phyloP scores from a whole-genome alignment of 2,113 vertebrate species.

The Panthera uncia region DNA sequence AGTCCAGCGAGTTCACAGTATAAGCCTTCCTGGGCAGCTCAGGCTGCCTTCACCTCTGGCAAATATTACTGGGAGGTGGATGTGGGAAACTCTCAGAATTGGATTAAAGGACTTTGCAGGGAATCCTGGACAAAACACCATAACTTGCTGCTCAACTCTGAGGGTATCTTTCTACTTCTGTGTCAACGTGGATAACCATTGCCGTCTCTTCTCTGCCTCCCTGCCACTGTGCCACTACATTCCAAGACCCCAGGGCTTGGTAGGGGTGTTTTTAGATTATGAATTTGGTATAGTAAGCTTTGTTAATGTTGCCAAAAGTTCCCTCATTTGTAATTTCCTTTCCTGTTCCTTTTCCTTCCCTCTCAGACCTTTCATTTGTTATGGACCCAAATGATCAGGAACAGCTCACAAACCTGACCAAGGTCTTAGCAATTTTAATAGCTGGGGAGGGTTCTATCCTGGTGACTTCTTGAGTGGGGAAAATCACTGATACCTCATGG shows the following conservation, averaged over 20 bases:
- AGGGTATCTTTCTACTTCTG: conserved; percentile 1
- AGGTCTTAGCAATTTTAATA: neutral
- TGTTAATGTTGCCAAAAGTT: neutral
- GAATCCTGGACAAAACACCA: neutral
- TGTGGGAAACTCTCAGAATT: neutral
- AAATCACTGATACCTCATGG: neutral
- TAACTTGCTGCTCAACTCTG: neutral
- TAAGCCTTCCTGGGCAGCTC: neutral
- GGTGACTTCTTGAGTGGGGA: neutral
- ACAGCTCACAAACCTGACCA: neutral
- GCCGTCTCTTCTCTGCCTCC: neutral
- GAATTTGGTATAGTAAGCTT: neutral
- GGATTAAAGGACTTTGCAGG: neutral
- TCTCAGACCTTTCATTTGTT: neutral
- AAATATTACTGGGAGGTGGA: conserved; percentile 25
- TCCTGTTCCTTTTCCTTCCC: neutral
- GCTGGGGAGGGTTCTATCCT: neutral
- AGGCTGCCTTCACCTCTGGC: neutral
- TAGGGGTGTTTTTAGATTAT: neutral
- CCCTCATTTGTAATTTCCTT: neutral
- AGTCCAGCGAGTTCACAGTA: neutral
- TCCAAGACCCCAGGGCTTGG: neutral
- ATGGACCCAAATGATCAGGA: neutral
- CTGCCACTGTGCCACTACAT: neutral
- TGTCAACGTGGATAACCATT: neutral